Evolutionary conservation across 2,888 invertebrate genomes (phyloP).

Genomic region (Melanotus villosus): DNA sequence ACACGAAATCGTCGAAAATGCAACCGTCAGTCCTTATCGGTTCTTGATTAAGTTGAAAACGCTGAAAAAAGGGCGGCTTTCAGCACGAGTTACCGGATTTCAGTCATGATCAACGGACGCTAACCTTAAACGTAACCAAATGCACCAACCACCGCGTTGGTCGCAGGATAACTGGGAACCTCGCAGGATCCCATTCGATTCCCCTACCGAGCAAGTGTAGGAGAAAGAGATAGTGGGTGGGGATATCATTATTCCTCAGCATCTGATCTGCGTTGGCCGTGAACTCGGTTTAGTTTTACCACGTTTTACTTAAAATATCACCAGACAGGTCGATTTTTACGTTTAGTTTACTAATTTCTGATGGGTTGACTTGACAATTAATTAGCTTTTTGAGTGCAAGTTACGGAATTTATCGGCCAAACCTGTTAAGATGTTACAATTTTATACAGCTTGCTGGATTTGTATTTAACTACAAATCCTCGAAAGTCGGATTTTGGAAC

Average conservation of each 20-base stretch:
- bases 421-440: no score
- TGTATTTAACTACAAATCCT: no score
- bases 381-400: no score
- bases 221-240: constrained; percentile 56
- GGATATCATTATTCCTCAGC: constrained; percentile 65
- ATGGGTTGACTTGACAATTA: no score
- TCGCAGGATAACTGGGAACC: constrained; percentile 60
- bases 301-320: neutral
- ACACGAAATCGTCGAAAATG: neutral
- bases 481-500: no score
- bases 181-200: constrained; percentile 59
- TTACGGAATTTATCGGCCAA: no score
- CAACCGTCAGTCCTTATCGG: neutral
- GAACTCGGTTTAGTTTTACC: constrained; percentile 52
- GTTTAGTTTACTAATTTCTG: neutral
- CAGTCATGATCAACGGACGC: constrained; percentile 39
- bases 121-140: neutral
- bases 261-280: constrained; percentile 64
- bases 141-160: constrained; percentile 37
- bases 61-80: constrained; percentile 13
- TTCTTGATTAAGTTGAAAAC: no score
- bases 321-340: neutral
- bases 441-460: no score
- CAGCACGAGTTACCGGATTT: constrained; percentile 30
- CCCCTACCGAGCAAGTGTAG: constrained; percentile 60